Evolutionary conservation across 2,888 invertebrate genomes (phyloP).

Genomic region (Crematogaster levior): DNA sequence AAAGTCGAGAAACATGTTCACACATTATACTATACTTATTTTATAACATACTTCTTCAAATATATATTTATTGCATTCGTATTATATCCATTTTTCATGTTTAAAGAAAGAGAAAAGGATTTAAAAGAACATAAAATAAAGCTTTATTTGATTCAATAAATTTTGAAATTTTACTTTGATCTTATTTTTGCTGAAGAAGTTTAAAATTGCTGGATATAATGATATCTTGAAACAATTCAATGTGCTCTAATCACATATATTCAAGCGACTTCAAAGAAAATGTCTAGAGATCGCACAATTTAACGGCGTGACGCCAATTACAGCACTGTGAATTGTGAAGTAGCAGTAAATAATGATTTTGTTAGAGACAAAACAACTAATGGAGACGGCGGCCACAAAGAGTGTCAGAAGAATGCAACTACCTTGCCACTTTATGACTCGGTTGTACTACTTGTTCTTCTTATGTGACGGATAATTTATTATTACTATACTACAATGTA

Average conservation of each 20-base stretch:
- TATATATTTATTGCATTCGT: neutral
- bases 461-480: neutral
- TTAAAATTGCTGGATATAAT: neutral
- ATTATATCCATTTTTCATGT: neutral
- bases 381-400: neutral
- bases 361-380: constrained; percentile 15
- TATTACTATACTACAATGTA: neutral
- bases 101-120: neutral
- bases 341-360: constrained; percentile 18
- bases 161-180: neutral
- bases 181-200: neutral
- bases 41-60: neutral
- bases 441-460: neutral
- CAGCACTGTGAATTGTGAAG: neutral
- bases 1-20: neutral
- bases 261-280: neutral
- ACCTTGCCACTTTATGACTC: neutral
- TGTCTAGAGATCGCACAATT: neutral
- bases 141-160: neutral
- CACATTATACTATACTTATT: neutral
- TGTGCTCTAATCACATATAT: neutral
- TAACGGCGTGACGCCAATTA: neutral
- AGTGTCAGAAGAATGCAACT: constrained; percentile 1
- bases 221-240: neutral
- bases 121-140: neutral